Conservation (phyloP, 2,113 vertebrate species). For the Arizona elegans region DNA sequence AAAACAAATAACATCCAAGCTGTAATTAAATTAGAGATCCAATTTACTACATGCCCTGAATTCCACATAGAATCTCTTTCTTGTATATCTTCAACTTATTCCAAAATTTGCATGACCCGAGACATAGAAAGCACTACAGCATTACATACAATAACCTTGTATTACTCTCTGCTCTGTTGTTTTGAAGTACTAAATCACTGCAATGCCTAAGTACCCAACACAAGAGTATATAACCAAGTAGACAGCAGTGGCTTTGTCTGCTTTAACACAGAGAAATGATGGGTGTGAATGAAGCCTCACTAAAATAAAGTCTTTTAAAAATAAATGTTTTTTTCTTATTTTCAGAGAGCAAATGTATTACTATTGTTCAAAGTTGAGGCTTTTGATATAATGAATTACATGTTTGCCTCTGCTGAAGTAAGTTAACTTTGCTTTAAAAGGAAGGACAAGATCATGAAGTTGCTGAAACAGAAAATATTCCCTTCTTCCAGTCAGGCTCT, state of each 20-base stretch:
- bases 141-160: neutral
- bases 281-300: constrained; percentile 14
- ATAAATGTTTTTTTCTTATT: constrained; percentile 15
- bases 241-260: neutral
- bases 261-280: neutral
- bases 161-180: neutral
- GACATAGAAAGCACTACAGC: neutral
- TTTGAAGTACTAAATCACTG: neutral
- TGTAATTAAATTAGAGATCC: neutral
- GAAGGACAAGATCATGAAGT: constrained; percentile 2
- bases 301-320: constrained; percentile 23
- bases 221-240: neutral
- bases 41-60: neutral
- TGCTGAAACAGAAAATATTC: neutral
- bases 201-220: neutral
- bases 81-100: neutral
- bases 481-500: neutral
- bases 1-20: neutral
- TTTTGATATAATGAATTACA: neutral
- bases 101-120: rapidly evolving
- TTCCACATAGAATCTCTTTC: neutral
- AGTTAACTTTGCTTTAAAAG: constrained; percentile 27
- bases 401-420: constrained; percentile 41
- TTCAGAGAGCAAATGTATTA: constrained; percentile 28
- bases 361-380: constrained; percentile 3